These are phyloP conservation scores for Schizopygopsis pylzovi DNA, from an alignment of 2,797 vertebrate genomes.

Conservation along the genomic window DNA sequence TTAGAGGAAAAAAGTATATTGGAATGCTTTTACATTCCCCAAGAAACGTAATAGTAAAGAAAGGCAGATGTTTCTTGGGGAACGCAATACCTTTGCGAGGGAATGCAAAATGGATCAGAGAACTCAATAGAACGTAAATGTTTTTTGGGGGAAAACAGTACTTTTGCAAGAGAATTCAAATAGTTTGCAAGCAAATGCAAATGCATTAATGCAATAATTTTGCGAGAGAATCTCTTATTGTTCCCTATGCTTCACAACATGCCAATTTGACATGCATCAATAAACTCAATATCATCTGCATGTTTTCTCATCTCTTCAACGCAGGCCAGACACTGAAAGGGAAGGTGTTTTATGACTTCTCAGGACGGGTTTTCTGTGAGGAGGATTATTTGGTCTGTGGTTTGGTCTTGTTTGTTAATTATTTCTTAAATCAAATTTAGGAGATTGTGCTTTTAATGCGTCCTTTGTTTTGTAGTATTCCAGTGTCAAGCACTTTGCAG, in stretches of 20 bases:
- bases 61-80: not conserved
- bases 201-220: not conserved
- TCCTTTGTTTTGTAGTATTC: conserved; percentile 80
- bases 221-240: not conserved
- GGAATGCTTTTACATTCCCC: not conserved
- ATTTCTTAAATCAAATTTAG: not conserved
- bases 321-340: conserved; percentile 67
- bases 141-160: not conserved
- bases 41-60: not conserved
- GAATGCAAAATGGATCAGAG: not conserved
- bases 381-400: conserved; percentile 66
- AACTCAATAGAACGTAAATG: not conserved
- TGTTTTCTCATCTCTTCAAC: not conserved
- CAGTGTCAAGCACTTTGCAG: conserved; percentile 86
- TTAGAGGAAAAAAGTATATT: not conserved
- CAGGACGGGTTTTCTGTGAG: conserved; percentile 72
- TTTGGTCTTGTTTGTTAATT: not conserved
- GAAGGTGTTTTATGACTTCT: conserved; percentile 67
- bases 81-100: not conserved
- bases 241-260: not conserved
- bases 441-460: not conserved
- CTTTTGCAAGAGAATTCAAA: not conserved
- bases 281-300: not conserved
- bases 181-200: not conserved
- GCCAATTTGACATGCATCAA: not conserved